Percentiles rank a stretch among this genome's conserved stretches.
Evolutionary conservation across 2,113 vertebrate genomes (phyloP).

Genomic region (Hyperopisus bebe): DNA sequence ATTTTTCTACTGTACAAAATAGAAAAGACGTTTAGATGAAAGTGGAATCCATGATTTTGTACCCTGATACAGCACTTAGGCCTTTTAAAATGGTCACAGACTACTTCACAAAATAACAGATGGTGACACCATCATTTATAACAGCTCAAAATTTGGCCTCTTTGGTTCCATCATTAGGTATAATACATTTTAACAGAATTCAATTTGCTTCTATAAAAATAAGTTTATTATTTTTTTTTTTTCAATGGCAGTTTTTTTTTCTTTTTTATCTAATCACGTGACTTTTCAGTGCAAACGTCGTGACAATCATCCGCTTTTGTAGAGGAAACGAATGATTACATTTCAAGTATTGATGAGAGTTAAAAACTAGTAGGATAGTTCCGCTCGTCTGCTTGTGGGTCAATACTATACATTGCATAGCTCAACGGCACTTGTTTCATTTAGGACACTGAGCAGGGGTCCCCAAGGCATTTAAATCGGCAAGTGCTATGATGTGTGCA

Average conservation of each 20-base stretch:
- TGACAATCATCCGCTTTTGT: conserved; percentile 95
- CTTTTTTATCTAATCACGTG: conserved; percentile 81
- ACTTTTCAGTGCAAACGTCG: conserved; percentile 99
- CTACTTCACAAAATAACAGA: conserved; percentile 68
- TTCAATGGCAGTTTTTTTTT: conserved; percentile 86
- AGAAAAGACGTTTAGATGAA: conserved; percentile 78
- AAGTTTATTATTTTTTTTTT: conserved; percentile 73
- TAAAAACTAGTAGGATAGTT: conserved; percentile 71
- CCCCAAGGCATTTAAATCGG: conserved; percentile 84
- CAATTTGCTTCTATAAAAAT: conserved; percentile 97
- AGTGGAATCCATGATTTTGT: conserved; percentile 78
- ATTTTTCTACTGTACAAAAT: conserved; percentile 77
- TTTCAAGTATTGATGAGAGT: conserved; percentile 98
- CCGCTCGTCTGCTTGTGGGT: conserved; percentile 79
- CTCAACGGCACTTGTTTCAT: conserved; percentile 85
- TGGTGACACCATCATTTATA: conserved; percentile 77
- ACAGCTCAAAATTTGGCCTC: conserved; percentile 92
- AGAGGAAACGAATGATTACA: conserved; percentile 97
- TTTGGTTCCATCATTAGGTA: conserved; percentile 96
- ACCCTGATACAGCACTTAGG: conserved; percentile 90
- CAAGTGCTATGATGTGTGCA: conserved; percentile 91
- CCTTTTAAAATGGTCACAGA: conserved; percentile 71
- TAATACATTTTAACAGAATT: conserved; percentile 87
- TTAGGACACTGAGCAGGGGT: conserved; percentile 64
- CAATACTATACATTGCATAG: conserved; percentile 98